Evolutionary conservation across 2,797 vertebrate species (phyloP).

Genomic region (Intellagama lesueurii): DNA sequence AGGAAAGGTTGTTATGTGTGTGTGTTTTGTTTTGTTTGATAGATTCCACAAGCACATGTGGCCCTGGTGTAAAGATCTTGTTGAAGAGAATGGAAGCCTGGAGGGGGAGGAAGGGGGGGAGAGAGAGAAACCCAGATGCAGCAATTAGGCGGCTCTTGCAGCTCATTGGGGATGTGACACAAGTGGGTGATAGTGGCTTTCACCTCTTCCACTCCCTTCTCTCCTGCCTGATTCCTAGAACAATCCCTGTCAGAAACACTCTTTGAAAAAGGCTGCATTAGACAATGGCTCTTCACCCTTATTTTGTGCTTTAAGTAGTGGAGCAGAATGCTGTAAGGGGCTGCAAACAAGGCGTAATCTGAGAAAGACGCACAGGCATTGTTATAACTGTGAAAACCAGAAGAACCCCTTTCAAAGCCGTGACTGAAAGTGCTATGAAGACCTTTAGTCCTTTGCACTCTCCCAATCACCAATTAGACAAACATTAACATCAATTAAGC

Average conservation of each 20-base stretch:
- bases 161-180: slow-evolving; percentile 91
- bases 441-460: slow-evolving; percentile 96
- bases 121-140: slow-evolving; percentile 79
- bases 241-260: slow-evolving; percentile 95
- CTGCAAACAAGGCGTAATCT: slow-evolving; percentile 94
- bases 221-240: slow-evolving; percentile 91
- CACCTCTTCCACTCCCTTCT: slow-evolving; percentile 91
- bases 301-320: slow-evolving; percentile 92
- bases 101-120: slow-evolving; percentile 67
- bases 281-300: slow-evolving; percentile 96
- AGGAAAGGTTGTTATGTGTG: slow-evolving; percentile 72
- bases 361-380: slow-evolving; percentile 98
- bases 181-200: slow-evolving; percentile 94
- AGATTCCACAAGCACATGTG: slow-evolving; percentile 87
- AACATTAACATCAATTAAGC: slow-evolving; percentile 99
- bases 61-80: slow-evolving; percentile 85
- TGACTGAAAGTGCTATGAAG: slow-evolving; percentile 98
- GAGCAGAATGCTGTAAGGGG: slow-evolving; percentile 89
- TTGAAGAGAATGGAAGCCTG: slow-evolving; percentile 84
- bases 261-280: slow-evolving; percentile 94
- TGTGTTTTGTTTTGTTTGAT: slow-evolving; percentile 80
- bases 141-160: slow-evolving; percentile 91
- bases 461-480: slow-evolving; percentile 99
- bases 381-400: slow-evolving; percentile 95
- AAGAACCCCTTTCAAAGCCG: slow-evolving; percentile 92